Percentiles rank a stretch among this genome's conserved stretches.
phyloP scores from a whole-genome alignment of 2,888 invertebrate species.

The Trachelus tabidus region DNA sequence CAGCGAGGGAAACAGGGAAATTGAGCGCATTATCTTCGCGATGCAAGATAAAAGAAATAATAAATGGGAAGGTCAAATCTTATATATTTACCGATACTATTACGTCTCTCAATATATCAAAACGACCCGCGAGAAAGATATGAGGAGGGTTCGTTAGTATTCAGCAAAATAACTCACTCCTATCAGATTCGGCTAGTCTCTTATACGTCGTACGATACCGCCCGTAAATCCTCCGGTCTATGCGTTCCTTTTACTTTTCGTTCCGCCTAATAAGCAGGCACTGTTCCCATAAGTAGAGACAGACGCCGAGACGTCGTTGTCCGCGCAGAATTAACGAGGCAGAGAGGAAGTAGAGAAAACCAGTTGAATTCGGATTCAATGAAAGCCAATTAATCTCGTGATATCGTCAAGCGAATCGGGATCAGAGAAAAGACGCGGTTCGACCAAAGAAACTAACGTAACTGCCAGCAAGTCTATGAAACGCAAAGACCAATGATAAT shows the following conservation, averaged over 20 bases:
- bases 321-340: background rate
- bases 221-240: background rate
- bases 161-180: background rate
- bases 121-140: background rate
- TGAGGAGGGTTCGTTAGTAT: background rate
- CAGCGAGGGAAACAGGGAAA: background rate
- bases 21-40: background rate
- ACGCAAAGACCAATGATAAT: background rate
- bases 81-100: background rate
- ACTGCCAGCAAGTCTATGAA: background rate
- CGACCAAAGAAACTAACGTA: background rate
- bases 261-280: background rate
- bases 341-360: constrained; percentile 32
- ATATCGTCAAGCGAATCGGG: background rate
- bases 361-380: constrained; percentile 46
- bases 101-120: background rate
- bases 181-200: background rate
- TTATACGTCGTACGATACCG: background rate
- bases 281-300: background rate
- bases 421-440: background rate
- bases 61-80: background rate
- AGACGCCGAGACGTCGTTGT: background rate
- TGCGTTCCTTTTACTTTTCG: background rate
- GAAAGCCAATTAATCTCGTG: constrained; percentile 35
- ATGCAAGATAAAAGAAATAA: background rate